phyloP scores from a whole-genome alignment of 2,113 vertebrate genomes.

The Fulmarus glacialis region DNA sequence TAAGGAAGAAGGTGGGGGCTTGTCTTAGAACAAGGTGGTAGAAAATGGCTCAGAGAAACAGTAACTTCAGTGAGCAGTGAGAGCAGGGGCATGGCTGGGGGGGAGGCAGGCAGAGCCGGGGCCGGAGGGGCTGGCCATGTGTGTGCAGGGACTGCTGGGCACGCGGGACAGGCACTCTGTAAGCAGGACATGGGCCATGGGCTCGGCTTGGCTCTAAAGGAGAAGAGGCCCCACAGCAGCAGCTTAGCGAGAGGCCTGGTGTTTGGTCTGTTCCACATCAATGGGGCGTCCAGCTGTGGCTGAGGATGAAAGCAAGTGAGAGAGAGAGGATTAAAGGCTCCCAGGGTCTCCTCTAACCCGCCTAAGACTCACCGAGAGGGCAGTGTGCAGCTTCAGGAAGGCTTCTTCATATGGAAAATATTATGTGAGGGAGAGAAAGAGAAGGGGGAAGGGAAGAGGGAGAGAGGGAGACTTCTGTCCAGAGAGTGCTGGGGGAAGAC shows the following conservation, averaged over 20 bases:
- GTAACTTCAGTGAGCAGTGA: not conserved
- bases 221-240: conserved; percentile 74
- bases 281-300: conserved; percentile 83
- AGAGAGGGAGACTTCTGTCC: conserved; percentile 36
- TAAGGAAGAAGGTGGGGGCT: not conserved
- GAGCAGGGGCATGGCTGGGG: not conserved
- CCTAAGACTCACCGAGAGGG: conserved; percentile 77
- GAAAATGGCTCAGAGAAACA: not conserved
- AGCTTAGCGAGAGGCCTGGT: conserved; percentile 89
- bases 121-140: not conserved
- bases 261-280: conserved; percentile 89
- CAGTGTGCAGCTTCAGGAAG: conserved; percentile 58
- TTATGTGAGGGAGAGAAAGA: conserved; percentile 79
- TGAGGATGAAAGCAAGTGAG: conserved; percentile 78
- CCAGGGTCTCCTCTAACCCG: conserved; percentile 80
- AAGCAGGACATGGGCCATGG: not conserved
- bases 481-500: not conserved
- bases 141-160: not conserved
- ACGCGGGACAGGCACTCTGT: not conserved
- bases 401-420: conserved; percentile 81
- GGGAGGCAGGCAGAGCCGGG: not conserved
- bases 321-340: conserved; percentile 82
- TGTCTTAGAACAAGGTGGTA: not conserved
- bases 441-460: conserved; percentile 69
- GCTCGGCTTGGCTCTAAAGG: not conserved